Evolutionary conservation across 2,888 invertebrate genomes (phyloP).

Genomic region (Thyatira batis): DNA sequence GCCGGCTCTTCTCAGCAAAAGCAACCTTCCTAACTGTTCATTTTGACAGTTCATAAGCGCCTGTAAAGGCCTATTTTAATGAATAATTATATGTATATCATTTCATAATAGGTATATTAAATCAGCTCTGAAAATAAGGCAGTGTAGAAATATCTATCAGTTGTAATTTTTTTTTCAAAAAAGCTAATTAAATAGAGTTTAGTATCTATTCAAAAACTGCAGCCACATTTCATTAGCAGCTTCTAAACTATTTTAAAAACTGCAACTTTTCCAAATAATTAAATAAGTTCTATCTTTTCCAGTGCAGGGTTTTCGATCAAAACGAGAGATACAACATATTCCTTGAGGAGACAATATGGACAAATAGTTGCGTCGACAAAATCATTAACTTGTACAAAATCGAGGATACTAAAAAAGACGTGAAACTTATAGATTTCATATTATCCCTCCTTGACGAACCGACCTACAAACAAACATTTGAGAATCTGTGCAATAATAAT

Average conservation of each 20-base stretch:
- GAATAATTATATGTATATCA: too few relatives aligned
- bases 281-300: constrained; percentile 26
- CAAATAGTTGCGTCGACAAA: constrained; percentile 47
- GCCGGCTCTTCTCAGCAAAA: too few relatives aligned
- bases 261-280: too few relatives aligned
- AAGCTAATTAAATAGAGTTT: too few relatives aligned
- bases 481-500: constrained; percentile 48
- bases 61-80: neutral
- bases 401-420: neutral
- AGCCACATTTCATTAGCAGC: too few relatives aligned
- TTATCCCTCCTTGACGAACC: constrained; percentile 20
- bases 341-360: constrained; percentile 78
- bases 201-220: too few relatives aligned
- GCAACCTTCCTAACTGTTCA: too few relatives aligned
- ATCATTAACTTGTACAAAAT: constrained; percentile 21
- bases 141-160: too few relatives aligned
- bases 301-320: constrained; percentile 85
- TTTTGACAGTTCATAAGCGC: neutral
- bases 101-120: too few relatives aligned
- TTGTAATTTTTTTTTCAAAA: too few relatives aligned
- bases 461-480: constrained; percentile 32
- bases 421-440: constrained; percentile 12
- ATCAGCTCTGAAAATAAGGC: too few relatives aligned
- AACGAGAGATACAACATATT: constrained; percentile 84
- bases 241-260: too few relatives aligned